Evolutionary conservation across 2,888 invertebrate species (phyloP), one percentile per base, ranked within the genome.

Genomic region (Patella pellucida): DNA sequence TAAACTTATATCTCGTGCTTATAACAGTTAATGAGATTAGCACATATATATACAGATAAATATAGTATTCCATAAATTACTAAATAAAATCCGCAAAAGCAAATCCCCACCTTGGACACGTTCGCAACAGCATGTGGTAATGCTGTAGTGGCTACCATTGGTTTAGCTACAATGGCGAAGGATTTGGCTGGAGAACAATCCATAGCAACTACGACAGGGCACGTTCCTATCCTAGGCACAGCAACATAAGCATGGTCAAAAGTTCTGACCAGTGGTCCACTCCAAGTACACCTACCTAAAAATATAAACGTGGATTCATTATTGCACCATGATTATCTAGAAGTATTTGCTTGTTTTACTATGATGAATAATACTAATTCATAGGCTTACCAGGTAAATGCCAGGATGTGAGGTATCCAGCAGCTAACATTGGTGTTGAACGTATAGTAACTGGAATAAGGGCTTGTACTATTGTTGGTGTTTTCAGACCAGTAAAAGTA

Each of bases 191-290:
- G 69, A n/a, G 77, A 79, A 68, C 81, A 81, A 71, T 81, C 81
- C 78, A 76, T 78, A 70, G 81, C 79, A 74, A 81, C 68, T n/a
- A 81, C 72, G 2, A 50, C 69, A 15, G 51, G 52, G 56, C 78
- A 78, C 1, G 74, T 52, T 54, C 52, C 69, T 1, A 73, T 52
- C 19, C 69, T 19, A 14, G 76, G 79, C 31, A 80, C 23, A 0
- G 52, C 16, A 72, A 70, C 76, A 23, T 41, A n/a, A 23, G 62
- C 68, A 16, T 72, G 73, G 71, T 81, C 81, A 31, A 69, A 76
- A 1, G 81, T 81, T 23, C 70, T 56, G 54, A 81, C 62, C 12
- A 62, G 5, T 19, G 62, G 62, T 19, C 62, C 62, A 15, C 19
- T 23, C 62, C 62, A 62, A 23, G 12, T 14, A 15, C 62, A 62